Base-by-base conservation (phyloP, 1,140 invertebrate species). In the Polypedilum vanderplanki region DNA sequence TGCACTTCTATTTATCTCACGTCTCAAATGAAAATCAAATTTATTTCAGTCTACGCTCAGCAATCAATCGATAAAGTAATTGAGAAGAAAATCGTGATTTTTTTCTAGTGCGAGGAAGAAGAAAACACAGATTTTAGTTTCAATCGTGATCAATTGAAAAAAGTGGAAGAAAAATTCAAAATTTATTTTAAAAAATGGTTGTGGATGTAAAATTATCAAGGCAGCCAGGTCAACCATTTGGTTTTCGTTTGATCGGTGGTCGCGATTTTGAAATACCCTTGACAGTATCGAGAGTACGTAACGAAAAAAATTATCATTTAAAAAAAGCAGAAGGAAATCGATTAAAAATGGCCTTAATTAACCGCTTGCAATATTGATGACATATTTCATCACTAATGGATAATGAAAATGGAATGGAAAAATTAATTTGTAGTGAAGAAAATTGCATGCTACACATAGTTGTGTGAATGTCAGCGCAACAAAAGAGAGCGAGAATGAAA, bases 201-300 rank as follows among this genome's bases (percentile, higher is more conserved):
- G 77, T 85, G 74, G 85, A 86, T 78, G 80, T 87, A 75, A 88
- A 87, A 80, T 86, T 90, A 79, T 84, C 85, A 73, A 88, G 87
- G 81, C 86, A 87, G 76, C 87, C 89, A 78, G 87, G 86, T 76
- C 85, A 85, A 74, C 88, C 91, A 75, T 97, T 94, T 94, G 94
- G 94, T 74, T 96, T 97, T 84, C 87, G 93, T 41, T 85, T 97
- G 73, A 90, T 91, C 76, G 94, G 94, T 73, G 94, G 94, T 10
- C 86, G 87, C 76, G 93, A 96, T 82, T 94, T 91, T 79, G 89
- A 89, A 57, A 88, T 90, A 77, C 92, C 93, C 5, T 83, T 96
- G 57, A 91, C 90, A 65, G 89, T 95, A 73, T 90, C 93, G 79
- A 90, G 90, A 88, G 93, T 95, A 87, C 85, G 85, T 81, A 79